Evolutionary conservation across 2,797 vertebrate genomes (phyloP).

Genomic region (Pempheris klunzingeri): DNA sequence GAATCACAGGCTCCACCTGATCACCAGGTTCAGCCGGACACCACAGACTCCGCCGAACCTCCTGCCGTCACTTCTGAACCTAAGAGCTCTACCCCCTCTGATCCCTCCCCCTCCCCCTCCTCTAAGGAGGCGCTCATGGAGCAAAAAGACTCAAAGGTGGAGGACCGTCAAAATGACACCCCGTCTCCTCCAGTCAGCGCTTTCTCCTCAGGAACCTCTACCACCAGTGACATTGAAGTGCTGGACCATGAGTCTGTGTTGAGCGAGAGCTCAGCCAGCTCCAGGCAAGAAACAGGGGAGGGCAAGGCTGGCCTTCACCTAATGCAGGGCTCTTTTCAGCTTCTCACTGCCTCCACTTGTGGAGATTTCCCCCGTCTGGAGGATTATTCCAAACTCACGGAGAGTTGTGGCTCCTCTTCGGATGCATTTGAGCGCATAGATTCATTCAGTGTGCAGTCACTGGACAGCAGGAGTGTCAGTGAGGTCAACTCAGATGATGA

Average conservation of each 20-base stretch:
- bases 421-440: slow-evolving; percentile 99
- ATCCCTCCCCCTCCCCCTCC: slow-evolving; percentile 73
- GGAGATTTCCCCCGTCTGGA: slow-evolving; percentile 92
- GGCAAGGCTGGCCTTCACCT: slow-evolving; percentile 93
- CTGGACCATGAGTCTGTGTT: slow-evolving; percentile 98
- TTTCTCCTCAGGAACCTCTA: slow-evolving; percentile 98
- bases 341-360: slow-evolving; percentile 94
- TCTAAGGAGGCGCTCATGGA: slow-evolving; percentile 88
- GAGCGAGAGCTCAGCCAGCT: slow-evolving; percentile 98
- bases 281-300: slow-evolving; percentile 93
- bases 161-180: slow-evolving; percentile 96
- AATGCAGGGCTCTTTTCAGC: slow-evolving; percentile 98
- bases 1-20: slow-evolving; percentile 39
- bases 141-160: slow-evolving; percentile 91
- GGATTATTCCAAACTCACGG: slow-evolving; percentile 96
- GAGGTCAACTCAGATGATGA: slow-evolving; percentile 99
- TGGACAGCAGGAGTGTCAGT: slow-evolving; percentile 97
- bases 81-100: slow-evolving; percentile 69
- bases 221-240: slow-evolving; percentile 98
- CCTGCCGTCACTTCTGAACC: slow-evolving; percentile 47
- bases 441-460: slow-evolving; percentile 96
- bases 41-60: slow-evolving; percentile 52
- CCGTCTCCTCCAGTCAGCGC: slow-evolving; percentile 96
- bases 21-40: slow-evolving; percentile 40
- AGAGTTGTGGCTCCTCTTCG: slow-evolving; percentile 95